Conservation (phyloP, 2,888 invertebrate genomes). For the Heliconius ethilla region DNA sequence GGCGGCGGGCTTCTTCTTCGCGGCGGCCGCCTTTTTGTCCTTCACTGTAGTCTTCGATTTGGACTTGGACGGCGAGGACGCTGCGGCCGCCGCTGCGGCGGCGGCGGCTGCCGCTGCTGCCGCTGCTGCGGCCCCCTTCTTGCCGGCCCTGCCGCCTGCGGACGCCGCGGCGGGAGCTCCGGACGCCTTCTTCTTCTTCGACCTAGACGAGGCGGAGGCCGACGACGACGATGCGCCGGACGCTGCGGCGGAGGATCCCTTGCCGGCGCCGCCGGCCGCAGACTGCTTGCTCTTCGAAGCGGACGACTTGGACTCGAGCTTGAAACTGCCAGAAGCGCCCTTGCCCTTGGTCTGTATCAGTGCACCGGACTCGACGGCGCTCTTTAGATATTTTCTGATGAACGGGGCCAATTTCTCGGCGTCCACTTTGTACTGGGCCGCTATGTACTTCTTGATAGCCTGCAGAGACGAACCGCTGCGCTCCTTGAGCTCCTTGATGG, state of each 20-base stretch:
- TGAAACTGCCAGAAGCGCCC: conserved; percentile 76
- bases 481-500: conserved; percentile 58
- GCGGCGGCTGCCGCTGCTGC: too few relatives aligned
- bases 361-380: conserved; percentile 78
- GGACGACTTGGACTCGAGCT: conserved; percentile 60
- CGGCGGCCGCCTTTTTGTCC: too few relatives aligned
- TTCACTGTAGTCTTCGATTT: too few relatives aligned
- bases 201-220: conserved; percentile 47
- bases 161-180: conserved; percentile 42
- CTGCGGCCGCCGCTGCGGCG: too few relatives aligned
- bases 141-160: conserved; percentile 37
- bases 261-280: conserved; percentile 42
- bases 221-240: conserved; percentile 31
- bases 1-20: too few relatives aligned
- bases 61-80: too few relatives aligned
- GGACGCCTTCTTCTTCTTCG: conserved; percentile 45
- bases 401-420: conserved; percentile 79
- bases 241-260: conserved; percentile 48
- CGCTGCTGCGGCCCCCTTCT: conserved; percentile 28
- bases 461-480: conserved; percentile 82
- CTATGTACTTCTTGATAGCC: conserved; percentile 84
- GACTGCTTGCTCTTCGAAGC: conserved; percentile 42
- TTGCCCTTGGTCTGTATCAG: conserved; percentile 81
- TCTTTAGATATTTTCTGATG: conserved; percentile 81
- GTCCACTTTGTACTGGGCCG: conserved; percentile 75